These are phyloP conservation scores for Taxidea taxus DNA, from an alignment of 2,113 vertebrate genomes.

Conservation along the genomic window DNA sequence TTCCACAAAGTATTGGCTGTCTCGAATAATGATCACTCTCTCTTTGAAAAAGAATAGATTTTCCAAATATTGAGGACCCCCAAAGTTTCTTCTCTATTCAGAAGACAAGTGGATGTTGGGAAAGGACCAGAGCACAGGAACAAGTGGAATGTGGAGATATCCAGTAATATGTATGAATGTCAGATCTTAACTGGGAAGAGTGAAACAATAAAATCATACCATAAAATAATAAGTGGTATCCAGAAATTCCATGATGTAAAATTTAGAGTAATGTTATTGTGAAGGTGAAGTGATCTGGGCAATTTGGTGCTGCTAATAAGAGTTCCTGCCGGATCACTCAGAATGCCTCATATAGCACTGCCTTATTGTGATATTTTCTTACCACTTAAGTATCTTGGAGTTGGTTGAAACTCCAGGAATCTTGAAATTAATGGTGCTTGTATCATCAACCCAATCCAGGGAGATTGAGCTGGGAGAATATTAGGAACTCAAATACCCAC, in stretches of 20 bases:
- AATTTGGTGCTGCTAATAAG: background rate
- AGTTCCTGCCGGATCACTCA: background rate
- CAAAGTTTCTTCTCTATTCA: background rate
- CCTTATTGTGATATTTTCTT: background rate
- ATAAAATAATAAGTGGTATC: background rate
- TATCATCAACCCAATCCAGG: background rate
- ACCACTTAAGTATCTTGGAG: background rate
- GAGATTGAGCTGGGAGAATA: background rate
- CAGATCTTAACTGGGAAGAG: background rate
- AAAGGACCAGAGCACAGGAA: background rate
- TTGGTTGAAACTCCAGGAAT: background rate
- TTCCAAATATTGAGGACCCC: background rate
- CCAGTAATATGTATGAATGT: background rate
- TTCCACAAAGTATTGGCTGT: background rate
- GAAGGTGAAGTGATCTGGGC: background rate
- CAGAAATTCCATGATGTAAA: background rate
- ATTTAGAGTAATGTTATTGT: background rate
- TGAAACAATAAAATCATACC: background rate
- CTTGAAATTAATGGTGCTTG: background rate
- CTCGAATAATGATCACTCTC: background rate
- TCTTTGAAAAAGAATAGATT: background rate
- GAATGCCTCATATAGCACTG: background rate
- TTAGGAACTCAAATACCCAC: background rate
- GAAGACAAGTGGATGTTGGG: background rate
- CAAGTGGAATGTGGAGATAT: background rate